A percentile compares a stretch with the other conserved stretches of the same genome.
Evolutionary conservation across 2,113 vertebrate genomes (phyloP).

Genomic region (Origma solitaria): DNA sequence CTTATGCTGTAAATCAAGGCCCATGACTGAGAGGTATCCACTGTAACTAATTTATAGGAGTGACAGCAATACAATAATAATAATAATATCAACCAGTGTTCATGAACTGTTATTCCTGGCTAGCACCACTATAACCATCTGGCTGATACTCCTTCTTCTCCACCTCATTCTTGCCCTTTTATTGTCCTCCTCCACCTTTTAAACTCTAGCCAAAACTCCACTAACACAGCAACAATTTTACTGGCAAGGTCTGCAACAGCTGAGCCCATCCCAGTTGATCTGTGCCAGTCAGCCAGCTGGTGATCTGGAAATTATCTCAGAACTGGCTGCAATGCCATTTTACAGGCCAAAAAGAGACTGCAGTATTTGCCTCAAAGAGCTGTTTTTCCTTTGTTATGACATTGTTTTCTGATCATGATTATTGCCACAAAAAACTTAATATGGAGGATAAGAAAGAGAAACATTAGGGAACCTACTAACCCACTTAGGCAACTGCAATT

Average conservation of each 20-base stretch:
- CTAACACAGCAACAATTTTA: constrained; percentile 13
- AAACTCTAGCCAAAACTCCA: background rate
- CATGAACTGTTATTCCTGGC: constrained; percentile 11
- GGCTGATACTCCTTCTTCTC: background rate
- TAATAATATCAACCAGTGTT: background rate
- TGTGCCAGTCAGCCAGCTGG: constrained; percentile 45
- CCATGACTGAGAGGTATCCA: background rate
- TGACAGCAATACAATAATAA: background rate
- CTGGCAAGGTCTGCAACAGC: constrained; percentile 25
- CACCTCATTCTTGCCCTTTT: constrained; percentile 12
- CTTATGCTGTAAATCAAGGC: background rate
- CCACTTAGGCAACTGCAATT: background rate
- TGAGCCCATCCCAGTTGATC: constrained; percentile 11
- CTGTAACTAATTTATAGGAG: background rate
- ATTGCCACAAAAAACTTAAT: background rate
- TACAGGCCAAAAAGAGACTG: background rate
- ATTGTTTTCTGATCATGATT: background rate
- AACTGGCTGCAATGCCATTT: background rate
- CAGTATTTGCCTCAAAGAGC: background rate
- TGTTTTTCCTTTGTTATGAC: background rate
- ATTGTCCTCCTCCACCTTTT: constrained; percentile 8
- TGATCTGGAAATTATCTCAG: background rate
- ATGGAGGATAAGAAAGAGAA: background rate
- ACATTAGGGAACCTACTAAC: background rate
- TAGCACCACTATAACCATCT: background rate